Percentiles rank a stretch among this genome's conserved stretches.
Evolutionary conservation across 2,113 vertebrate genomes (phyloP).

Genomic region (Mus spicilegus): DNA sequence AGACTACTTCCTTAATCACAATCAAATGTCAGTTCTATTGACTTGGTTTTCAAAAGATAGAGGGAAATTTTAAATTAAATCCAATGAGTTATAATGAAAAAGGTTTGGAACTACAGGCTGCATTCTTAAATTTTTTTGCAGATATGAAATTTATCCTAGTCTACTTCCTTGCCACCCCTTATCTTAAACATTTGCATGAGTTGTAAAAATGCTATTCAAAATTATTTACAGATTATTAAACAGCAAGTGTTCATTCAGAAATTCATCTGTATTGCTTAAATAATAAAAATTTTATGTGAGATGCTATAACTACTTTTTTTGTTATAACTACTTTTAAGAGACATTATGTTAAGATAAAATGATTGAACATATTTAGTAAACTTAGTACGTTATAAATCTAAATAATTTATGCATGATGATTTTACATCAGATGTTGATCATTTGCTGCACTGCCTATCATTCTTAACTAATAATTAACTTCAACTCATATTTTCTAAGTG

Average conservation of each 20-base stretch:
- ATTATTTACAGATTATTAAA: background rate
- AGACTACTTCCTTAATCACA: slow-evolving; percentile 78
- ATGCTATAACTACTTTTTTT: background rate
- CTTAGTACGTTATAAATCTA: background rate
- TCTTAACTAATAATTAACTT: slow-evolving; percentile 13
- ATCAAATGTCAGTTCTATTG: slow-evolving; percentile 80
- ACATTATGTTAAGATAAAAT: background rate
- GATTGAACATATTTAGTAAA: background rate
- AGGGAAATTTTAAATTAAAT: slow-evolving; percentile 50
- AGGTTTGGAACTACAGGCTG: background rate
- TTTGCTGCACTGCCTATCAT: background rate
- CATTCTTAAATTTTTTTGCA: background rate
- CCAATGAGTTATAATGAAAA: slow-evolving; percentile 4
- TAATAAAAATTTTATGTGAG: background rate
- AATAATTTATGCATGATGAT: background rate
- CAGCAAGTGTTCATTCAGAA: background rate
- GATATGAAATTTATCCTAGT: background rate
- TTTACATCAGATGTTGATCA: background rate
- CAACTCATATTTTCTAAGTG: slow-evolving; percentile 25
- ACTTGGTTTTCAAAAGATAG: slow-evolving; percentile 77
- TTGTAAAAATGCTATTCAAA: background rate
- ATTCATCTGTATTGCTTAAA: background rate
- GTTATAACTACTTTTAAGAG: background rate
- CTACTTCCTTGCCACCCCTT: background rate
- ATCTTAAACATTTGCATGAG: background rate